phyloP scores from a whole-genome alignment of 2,888 invertebrate genomes.

The Ferrisia virgata region DNA sequence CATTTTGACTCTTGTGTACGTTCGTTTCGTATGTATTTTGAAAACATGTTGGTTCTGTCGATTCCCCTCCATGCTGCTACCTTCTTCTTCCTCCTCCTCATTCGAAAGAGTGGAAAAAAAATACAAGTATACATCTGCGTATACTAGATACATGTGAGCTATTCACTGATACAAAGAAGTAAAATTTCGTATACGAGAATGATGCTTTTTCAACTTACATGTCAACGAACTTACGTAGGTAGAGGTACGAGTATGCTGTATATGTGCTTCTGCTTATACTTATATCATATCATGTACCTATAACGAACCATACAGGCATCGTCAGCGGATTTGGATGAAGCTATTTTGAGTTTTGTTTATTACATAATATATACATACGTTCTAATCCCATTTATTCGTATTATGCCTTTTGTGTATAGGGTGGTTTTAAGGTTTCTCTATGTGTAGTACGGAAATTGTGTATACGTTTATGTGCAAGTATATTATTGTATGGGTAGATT shows the following conservation, averaged over 20 bases:
- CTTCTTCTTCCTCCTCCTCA: no score
- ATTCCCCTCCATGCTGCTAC: neutral
- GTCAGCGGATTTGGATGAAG: neutral
- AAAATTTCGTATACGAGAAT: neutral
- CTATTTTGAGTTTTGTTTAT: neutral
- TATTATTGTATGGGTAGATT: no score
- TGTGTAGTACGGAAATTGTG: slow-evolving; percentile 1
- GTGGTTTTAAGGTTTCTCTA: neutral
- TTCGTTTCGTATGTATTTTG: no score
- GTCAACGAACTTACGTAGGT: slow-evolving; percentile 1
- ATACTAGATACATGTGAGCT: neutral
- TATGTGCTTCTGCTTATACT: no score
- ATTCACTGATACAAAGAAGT: neutral
- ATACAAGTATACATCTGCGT: neutral
- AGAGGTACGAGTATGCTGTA: no score
- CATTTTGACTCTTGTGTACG: no score
- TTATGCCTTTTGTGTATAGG: neutral
- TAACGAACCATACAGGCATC: no score
- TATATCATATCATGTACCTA: no score
- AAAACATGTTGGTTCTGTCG: neutral
- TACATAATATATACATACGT: neutral
- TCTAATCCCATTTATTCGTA: slow-evolving; percentile 9
- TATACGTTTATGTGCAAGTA: neutral
- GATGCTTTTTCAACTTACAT: neutral
- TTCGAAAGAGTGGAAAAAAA: no score